Conservation (phyloP, 2,888 invertebrate species). For the Aproaerema taeniolella region DNA sequence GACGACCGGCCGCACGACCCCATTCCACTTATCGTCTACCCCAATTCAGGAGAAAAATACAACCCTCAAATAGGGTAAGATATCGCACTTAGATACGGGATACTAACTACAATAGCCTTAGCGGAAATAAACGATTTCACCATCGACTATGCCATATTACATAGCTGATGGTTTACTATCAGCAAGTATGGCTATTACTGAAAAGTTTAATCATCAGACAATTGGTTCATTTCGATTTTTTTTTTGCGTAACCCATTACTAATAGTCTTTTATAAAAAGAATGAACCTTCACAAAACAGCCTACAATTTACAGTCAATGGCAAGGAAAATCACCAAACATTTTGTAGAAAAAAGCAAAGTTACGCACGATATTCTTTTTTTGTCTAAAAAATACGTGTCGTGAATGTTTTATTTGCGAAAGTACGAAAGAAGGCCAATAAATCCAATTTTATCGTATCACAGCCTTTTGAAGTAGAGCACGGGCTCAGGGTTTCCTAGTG, state of each 20-base stretch:
- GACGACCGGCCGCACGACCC: constrained; percentile 65
- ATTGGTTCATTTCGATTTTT: too few relatives aligned
- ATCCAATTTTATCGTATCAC: constrained; percentile 7
- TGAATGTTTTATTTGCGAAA: constrained; percentile 7
- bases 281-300: too few relatives aligned
- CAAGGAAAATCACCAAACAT: not conserved
- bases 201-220: too few relatives aligned
- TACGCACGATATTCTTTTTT: not conserved
- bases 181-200: too few relatives aligned
- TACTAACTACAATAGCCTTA: constrained; percentile 15
- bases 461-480: constrained; percentile 1
- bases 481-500: too few relatives aligned
- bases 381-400: constrained; percentile 6
- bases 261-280: too few relatives aligned
- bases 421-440: constrained; percentile 4
- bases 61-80: constrained; percentile 81
- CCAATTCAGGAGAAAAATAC: constrained; percentile 94
- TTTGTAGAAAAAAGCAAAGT: constrained; percentile 4
- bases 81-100: constrained; percentile 23
- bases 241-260: too few relatives aligned
- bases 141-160: too few relatives aligned
- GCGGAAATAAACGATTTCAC: constrained; percentile 6
- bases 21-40: constrained; percentile 91
- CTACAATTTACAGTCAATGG: constrained; percentile 2
- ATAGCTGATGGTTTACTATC: too few relatives aligned